Evolutionary conservation across 2,113 vertebrate genomes (phyloP).

Genomic region (Hiodon alosoides): DNA sequence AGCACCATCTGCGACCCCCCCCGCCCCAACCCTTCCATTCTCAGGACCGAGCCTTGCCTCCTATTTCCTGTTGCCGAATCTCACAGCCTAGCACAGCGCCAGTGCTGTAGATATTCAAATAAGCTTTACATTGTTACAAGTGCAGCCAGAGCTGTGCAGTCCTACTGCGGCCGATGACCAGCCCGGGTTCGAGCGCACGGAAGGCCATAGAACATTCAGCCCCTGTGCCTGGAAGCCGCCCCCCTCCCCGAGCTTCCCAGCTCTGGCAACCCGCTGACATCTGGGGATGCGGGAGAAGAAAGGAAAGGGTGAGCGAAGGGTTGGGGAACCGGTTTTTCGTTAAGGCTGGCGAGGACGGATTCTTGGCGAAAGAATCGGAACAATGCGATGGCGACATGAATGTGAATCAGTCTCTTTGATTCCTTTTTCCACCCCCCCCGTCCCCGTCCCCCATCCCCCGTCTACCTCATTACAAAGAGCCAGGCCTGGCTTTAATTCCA

Average conservation of each 20-base stretch:
- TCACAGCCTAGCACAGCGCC: conserved; percentile 29
- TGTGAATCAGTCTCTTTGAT: conserved; percentile 7
- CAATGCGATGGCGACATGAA: conserved; percentile 5
- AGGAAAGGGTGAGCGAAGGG: background rate
- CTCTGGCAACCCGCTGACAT: conserved; percentile 4
- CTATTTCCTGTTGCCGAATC: conserved; percentile 27
- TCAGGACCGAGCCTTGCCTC: conserved; percentile 23
- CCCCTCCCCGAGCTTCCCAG: background rate
- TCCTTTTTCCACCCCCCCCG: background rate
- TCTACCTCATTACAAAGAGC: conserved; percentile 8
- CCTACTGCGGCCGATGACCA: no score
- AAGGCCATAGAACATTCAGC: conserved; percentile 28
- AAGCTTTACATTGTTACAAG: conserved; percentile 12
- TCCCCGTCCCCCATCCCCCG: background rate
- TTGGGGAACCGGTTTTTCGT: conserved; percentile 7
- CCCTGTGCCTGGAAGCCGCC: conserved; percentile 5
- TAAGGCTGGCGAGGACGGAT: background rate
- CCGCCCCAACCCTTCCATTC: conserved; percentile 24
- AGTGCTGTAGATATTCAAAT: conserved; percentile 11
- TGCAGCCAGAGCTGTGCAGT: conserved; percentile 27
- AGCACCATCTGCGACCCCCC: conserved; percentile 38
- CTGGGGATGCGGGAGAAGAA: background rate
- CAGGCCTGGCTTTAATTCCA: background rate
- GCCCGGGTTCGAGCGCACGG: no score
- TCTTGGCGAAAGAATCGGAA: conserved; percentile 12